Base-by-base conservation (phyloP, 2,797 vertebrate genomes). In the Myotis vivesi region DNA sequence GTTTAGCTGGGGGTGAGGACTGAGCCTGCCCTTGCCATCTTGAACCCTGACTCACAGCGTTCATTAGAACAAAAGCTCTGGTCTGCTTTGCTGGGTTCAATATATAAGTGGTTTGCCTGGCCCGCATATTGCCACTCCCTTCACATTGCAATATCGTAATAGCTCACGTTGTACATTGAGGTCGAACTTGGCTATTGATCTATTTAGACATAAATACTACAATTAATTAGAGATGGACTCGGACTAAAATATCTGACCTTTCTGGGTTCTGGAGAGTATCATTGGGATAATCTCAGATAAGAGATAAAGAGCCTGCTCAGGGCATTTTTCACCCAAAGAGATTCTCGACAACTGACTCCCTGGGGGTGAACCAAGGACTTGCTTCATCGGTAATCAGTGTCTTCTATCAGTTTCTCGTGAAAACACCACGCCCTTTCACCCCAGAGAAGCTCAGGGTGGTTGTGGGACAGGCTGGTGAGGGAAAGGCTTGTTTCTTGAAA, bases 211-310 rank as follows among this genome's bases (percentile, higher is more conserved):
- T 90, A 98, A 98, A 96, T 92, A 94, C 95, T 96, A 96, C 96
- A 97, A 96, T 98, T 98, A 98, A 98, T 98, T 98, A 98, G 93
- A 97, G 94, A 95, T 73, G 91, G 97, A 72, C 87, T 97, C 95
- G 53, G n/a, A 87, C 92, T 97, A 96, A 80, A 94, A 87, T 96
- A 95, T 51, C 92, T 94, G 95, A 96, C 90, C 92, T 92, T 95
- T 20, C 0, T 17, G n/a, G 85, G 94, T 93, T 92, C 83, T 94
- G 89, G 9, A 91, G 87, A 87, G 5, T 33, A 33, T 36, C 90
- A 53, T 66, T 3, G 1, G 84, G 83, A 90, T 80, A 75, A 22
- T 10, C 73, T 76, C 30, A 62, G 19, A 68, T 59, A 84, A 83
- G n/a, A 86, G 64, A 41, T 2, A 53, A 94, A 90, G 41, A 83